These are phyloP conservation scores for Drosophila yakuba DNA, from an alignment of 1,140 invertebrate genomes.

Conservation along the genomic window DNA sequence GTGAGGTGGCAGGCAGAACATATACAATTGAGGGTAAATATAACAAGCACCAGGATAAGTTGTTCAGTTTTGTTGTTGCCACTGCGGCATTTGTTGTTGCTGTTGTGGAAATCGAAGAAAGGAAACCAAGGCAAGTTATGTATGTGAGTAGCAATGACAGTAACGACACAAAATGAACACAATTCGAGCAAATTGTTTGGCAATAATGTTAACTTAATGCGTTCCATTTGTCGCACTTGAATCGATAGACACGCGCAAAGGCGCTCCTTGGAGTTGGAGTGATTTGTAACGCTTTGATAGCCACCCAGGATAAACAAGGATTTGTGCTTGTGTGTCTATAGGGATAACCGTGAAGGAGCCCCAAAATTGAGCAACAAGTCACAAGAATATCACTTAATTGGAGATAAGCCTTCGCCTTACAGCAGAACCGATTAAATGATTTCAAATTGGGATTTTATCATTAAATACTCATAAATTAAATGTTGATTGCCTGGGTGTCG, in stretches of 20 bases:
- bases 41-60: conserved; percentile 45
- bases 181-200: conserved; percentile 80
- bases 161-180: conserved; percentile 77
- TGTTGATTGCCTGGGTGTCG: conserved; percentile 16
- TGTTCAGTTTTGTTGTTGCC: conserved; percentile 1
- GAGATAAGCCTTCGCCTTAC: conserved; percentile 22
- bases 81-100: background rate
- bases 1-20: conserved; percentile 4
- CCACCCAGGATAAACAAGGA: conserved; percentile 12
- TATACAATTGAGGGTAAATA: conserved; percentile 30
- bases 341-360: conserved; percentile 23
- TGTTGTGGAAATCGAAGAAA: conserved; percentile 1
- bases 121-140: conserved; percentile 42
- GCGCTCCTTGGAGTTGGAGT: conserved; percentile 63
- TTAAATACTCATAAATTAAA: conserved; percentile 43
- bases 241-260: conserved; percentile 65
- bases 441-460: conserved; percentile 29
- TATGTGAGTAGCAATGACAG: conserved; percentile 58
- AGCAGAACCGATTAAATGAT: conserved; percentile 18
- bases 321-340: conserved; percentile 18
- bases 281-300: conserved; percentile 66
- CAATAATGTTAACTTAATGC: conserved; percentile 83
- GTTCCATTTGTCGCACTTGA: conserved; percentile 80
- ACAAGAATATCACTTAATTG: conserved; percentile 30
- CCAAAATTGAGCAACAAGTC: conserved; percentile 33